These are phyloP conservation scores for Cordilura impudica DNA, from an alignment of 2,888 invertebrate genomes.

Conservation along the genomic window DNA sequence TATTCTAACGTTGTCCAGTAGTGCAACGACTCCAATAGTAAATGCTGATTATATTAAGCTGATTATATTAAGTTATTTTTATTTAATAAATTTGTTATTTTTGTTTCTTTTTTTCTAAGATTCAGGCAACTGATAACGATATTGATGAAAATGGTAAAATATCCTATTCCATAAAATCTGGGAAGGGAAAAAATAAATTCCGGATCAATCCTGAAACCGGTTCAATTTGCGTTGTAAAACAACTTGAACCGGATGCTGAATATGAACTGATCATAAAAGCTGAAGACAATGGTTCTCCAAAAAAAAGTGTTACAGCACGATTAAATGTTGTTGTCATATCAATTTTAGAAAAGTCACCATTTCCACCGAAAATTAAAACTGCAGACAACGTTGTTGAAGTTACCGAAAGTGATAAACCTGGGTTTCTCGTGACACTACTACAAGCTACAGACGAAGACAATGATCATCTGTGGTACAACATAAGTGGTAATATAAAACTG, in stretches of 20 bases:
- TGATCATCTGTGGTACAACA: conserved; percentile 94
- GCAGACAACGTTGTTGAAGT: conserved; percentile 84
- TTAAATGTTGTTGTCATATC: conserved; percentile 84
- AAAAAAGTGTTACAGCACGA: conserved; percentile 86
- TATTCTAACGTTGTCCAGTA: background rate
- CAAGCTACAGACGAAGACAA: conserved; percentile 92
- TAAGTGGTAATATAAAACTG: conserved; percentile 90
- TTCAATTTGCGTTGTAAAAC: conserved; percentile 86
- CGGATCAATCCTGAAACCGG: conserved; percentile 90
- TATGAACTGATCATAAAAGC: conserved; percentile 80
- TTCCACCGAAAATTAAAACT: conserved; percentile 82
- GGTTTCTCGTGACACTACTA: conserved; percentile 90
- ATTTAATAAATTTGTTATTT: too few species aligned
- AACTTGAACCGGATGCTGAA: conserved; percentile 82
- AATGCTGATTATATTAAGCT: background rate
- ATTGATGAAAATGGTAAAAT: conserved; percentile 89
- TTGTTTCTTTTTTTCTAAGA: conserved; percentile 65
- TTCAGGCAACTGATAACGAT: conserved; percentile 89
- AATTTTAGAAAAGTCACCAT: conserved; percentile 81
- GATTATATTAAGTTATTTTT: too few species aligned
- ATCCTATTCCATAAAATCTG: conserved; percentile 88
- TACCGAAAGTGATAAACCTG: conserved; percentile 91
- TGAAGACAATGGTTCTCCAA: conserved; percentile 87
- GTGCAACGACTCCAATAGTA: too few species aligned
- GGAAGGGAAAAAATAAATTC: conserved; percentile 88